Conservation (phyloP, 2,888 invertebrate genomes). For the Oligia latruncula region DNA sequence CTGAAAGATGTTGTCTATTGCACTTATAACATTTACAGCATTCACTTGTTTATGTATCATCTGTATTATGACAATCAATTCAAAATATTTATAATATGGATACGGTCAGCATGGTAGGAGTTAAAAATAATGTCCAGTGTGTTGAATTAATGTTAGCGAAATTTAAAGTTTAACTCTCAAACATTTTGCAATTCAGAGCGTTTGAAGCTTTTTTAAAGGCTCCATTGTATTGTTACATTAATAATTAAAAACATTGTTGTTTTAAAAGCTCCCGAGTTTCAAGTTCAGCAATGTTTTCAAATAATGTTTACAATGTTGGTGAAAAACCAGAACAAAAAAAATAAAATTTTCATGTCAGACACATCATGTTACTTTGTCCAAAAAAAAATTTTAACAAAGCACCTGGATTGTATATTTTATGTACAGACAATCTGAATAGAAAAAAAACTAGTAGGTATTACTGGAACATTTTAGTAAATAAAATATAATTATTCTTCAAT, state of each 20-base stretch:
- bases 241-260: constrained; percentile 5
- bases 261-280: neutral
- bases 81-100: neutral
- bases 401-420: neutral
- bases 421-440: neutral
- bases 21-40: too few species aligned
- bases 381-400: neutral
- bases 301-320: neutral
- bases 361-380: too few species aligned
- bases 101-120: neutral
- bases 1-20: neutral
- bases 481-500: neutral
- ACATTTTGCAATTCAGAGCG: neutral
- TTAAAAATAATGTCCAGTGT: neutral
- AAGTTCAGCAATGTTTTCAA: neutral
- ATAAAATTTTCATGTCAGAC: too few species aligned
- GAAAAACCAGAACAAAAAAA: neutral
- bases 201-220: neutral
- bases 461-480: neutral
- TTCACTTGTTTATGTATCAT: neutral
- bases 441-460: neutral
- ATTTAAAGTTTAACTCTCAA: neutral
- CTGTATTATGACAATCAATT: neutral
- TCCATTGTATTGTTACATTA: neutral
- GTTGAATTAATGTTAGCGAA: neutral